Evolutionary conservation across 2,797 vertebrate species (phyloP).

Genomic region (Tokudaia tokunoshimensis): DNA sequence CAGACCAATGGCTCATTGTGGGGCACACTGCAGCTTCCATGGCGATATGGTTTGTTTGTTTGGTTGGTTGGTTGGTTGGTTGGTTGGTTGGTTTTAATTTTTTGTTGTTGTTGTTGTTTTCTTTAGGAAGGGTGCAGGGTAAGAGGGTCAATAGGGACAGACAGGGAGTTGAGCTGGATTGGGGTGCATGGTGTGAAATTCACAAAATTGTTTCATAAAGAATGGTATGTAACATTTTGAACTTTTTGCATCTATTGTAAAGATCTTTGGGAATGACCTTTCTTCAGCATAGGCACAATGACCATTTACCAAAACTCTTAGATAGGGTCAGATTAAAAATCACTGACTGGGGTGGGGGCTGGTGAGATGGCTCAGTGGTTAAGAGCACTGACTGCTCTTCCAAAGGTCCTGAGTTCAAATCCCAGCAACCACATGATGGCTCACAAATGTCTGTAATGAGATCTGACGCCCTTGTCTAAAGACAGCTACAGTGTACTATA

Average conservation of each 20-base stretch:
- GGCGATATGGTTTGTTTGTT: too few species aligned
- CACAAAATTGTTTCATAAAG: slow-evolving; percentile 27
- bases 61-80: too few species aligned
- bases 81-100: neutral
- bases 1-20: neutral
- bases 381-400: too few species aligned
- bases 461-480: too few species aligned
- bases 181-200: neutral
- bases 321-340: neutral
- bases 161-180: neutral
- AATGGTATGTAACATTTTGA: neutral
- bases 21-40: neutral
- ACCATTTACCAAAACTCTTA: neutral
- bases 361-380: too few species aligned
- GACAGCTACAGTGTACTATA: too few species aligned
- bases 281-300: neutral
- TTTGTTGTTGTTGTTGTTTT: neutral
- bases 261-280: neutral
- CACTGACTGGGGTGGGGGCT: neutral
- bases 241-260: neutral
- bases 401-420: too few species aligned
- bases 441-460: too few species aligned
- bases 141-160: neutral
- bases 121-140: neutral
- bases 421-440: too few species aligned